Base-by-base conservation (phyloP, 2,888 invertebrate genomes). In the Gisinianus flammeolus region DNA sequence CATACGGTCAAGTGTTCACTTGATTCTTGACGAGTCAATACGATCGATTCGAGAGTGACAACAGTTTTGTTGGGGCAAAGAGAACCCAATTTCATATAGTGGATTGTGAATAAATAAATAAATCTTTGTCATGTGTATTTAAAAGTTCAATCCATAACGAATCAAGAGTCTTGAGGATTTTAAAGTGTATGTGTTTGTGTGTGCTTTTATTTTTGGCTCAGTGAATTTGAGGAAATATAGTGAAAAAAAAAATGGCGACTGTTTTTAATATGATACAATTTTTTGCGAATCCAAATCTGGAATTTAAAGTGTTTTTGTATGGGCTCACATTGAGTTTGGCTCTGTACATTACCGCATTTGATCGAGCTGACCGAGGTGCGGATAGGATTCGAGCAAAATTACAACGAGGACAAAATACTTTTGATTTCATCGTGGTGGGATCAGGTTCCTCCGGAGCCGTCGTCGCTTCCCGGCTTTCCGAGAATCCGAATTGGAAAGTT, bases 401-500 rank as follows among this genome's bases (percentile, higher is more conserved):
- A 26, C 62, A 62, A 26, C 2, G 62, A 10, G 62, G 62, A 5
- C 24, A 26, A 16, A 28, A 62, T 28, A 62, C 62, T 4, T 62
- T 62, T 62, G 62, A 62, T 62, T 62, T 62, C 16, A 62, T 62
- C 12, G 62, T 62, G 0, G 26, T 54, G 4, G 54, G 54, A 19
- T n/a, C 19, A 5, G 54, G 54, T 3, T 54, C 54, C 4, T 8
- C 6, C 3, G 54, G 54, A n/a, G 54, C 54, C 3, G 54, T 54
- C 3, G 54, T 54, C 19, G 78, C 78, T 4, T 56, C 74, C 44
- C 54, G 78, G n/a, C 67, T 78, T 6, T 78, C 78, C 19, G 78
- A 78, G 44, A 78, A 78, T 62, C 74, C 78, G 2, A 31, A 73
- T 19, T 78, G 78, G 78, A 68, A 64, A 28, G 67, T 78, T 33